A percentile compares a stretch with the other conserved stretches of the same genome.
phyloP scores from a whole-genome alignment of 2,113 vertebrate genomes.

The Tautogolabrus adspersus region DNA sequence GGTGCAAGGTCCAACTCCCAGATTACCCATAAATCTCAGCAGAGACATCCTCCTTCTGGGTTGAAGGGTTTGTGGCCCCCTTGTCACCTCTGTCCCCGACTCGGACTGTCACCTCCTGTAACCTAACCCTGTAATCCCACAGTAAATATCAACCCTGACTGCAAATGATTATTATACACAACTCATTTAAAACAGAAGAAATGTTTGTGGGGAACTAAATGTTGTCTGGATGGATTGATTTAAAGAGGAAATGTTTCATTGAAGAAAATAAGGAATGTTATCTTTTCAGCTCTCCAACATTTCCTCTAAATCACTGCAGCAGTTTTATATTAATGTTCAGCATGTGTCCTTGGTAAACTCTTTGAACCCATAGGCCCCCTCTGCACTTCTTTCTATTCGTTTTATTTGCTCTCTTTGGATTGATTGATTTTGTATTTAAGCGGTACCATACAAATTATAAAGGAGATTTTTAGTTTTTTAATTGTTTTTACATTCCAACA shows the following conservation, averaged over 20 bases:
- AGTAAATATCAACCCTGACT: not conserved
- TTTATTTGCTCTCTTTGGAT: too few species aligned
- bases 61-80: conserved; percentile 61
- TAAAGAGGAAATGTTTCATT: conserved; percentile 9
- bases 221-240: not conserved
- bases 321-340: not conserved
- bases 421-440: too few species aligned
- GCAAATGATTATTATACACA: not conserved
- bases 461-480: too few species aligned
- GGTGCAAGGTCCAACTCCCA: conserved; percentile 57
- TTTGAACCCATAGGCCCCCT: not conserved
- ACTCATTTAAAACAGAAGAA: not conserved
- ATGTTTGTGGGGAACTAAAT: not conserved
- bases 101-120: conserved; percentile 22
- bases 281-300: not conserved
- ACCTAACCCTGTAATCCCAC: conserved; percentile 6
- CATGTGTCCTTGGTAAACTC: not conserved
- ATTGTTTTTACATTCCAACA: too few species aligned
- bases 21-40: conserved; percentile 64
- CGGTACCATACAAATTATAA: too few species aligned
- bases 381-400: not conserved
- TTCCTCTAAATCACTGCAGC: not conserved
- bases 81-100: conserved; percentile 45
- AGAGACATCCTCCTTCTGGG: conserved; percentile 45
- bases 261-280: not conserved